phyloP scores from a whole-genome alignment of 2,797 vertebrate species.

The Lepilemur ruficaudatus region DNA sequence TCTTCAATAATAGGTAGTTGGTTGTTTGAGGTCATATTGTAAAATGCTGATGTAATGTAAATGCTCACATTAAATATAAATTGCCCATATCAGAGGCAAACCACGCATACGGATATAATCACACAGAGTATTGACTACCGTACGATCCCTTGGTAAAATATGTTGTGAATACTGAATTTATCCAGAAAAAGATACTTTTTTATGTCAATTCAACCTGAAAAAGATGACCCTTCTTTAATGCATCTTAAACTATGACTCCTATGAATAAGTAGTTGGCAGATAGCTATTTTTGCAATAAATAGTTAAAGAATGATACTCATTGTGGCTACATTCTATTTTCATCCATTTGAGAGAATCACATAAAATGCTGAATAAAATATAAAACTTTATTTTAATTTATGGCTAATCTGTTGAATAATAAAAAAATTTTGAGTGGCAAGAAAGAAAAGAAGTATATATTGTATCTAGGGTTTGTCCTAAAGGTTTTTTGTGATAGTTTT shows the following conservation, averaged over 20 bases:
- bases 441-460: not conserved
- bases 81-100: not conserved
- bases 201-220: not conserved
- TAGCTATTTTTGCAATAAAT: not conserved
- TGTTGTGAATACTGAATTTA: not conserved
- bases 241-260: not conserved
- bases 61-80: slow-evolving; percentile 43
- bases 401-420: not conserved
- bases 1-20: not conserved
- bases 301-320: not conserved
- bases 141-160: not conserved
- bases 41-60: slow-evolving; percentile 16
- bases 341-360: not conserved
- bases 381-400: not conserved
- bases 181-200: not conserved
- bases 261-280: not conserved
- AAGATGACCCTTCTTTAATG: not conserved
- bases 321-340: not conserved
- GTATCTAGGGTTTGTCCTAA: not conserved
- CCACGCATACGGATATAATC: not conserved
- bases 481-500: not conserved
- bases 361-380: not conserved
- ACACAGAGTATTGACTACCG: not conserved
- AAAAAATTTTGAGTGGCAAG: not conserved
- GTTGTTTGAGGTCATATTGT: not conserved